Conservation (phyloP, 2,797 vertebrate genomes). For the Arctocebus calabarensis region DNA sequence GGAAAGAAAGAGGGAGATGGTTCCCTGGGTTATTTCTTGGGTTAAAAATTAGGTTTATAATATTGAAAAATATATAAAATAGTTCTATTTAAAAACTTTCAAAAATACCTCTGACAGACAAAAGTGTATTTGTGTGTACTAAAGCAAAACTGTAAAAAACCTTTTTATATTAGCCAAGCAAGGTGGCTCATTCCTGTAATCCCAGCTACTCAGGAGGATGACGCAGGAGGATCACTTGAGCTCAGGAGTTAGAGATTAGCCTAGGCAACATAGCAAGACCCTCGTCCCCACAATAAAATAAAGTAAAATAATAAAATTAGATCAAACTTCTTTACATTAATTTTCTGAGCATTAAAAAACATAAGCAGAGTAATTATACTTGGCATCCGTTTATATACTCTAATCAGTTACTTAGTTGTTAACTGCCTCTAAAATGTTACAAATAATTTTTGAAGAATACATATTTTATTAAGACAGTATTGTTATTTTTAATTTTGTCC, state of each 20-base stretch:
- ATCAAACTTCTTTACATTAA: background rate
- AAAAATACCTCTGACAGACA: background rate
- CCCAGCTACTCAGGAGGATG: too few relatives aligned
- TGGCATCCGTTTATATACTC: background rate
- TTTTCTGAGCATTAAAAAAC: constrained; percentile 10
- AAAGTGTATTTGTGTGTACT: background rate
- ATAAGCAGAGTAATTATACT: background rate
- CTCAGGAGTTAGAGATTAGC: background rate
- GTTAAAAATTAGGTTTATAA: background rate
- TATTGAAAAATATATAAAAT: background rate
- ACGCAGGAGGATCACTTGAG: background rate
- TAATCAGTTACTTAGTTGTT: background rate
- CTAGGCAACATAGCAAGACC: background rate
- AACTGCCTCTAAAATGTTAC: background rate
- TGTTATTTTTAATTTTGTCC: background rate
- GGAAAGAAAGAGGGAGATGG: background rate
- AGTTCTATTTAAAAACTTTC: background rate
- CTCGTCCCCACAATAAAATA: background rate
- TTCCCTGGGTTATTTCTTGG: background rate
- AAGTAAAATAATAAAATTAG: background rate
- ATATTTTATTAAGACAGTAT: background rate
- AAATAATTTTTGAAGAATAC: background rate
- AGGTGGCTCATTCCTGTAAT: too few relatives aligned
- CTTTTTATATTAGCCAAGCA: background rate
- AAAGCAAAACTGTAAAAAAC: background rate